Percentiles rank a stretch among this genome's conserved stretches.
phyloP scores from a whole-genome alignment of 2,888 invertebrate genomes.

The Chelonus formosanus region DNA sequence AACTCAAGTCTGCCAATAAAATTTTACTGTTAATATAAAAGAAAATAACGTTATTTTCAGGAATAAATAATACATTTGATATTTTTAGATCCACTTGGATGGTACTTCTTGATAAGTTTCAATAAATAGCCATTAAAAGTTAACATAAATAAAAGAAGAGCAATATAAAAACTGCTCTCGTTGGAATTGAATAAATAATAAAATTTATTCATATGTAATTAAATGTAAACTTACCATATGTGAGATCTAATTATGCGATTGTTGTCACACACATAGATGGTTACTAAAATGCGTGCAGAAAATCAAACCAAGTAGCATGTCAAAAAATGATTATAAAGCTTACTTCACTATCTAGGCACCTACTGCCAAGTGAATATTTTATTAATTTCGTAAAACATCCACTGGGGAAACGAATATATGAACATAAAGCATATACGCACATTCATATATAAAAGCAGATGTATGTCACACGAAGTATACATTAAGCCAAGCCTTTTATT shows the following conservation, averaged over 20 bases:
- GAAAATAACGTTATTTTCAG: too few relatives aligned
- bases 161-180: too few relatives aligned
- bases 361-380: slow-evolving; percentile 55
- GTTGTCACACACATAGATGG: not conserved
- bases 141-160: too few relatives aligned
- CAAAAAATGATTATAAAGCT: slow-evolving; percentile 57
- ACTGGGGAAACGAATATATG: slow-evolving; percentile 11
- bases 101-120: too few relatives aligned
- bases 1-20: slow-evolving; percentile 47
- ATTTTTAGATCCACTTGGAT: too few relatives aligned
- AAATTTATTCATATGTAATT: too few relatives aligned
- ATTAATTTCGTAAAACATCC: slow-evolving; percentile 49
- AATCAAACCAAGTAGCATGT: slow-evolving; percentile 48
- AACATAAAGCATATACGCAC: slow-evolving; percentile 23
- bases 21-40: not conserved
- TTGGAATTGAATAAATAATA: too few relatives aligned
- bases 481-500: too few relatives aligned
- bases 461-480: slow-evolving; percentile 25
- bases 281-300: too few relatives aligned
- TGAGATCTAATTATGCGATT: slow-evolving; percentile 46
- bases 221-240: too few relatives aligned
- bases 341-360: slow-evolving; percentile 49
- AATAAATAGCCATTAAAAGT: too few relatives aligned
- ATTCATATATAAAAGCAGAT: slow-evolving; percentile 13
- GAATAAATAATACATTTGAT: too few relatives aligned